phyloP scores from a whole-genome alignment of 2,113 vertebrate genomes.

The Struthidea cinerea region DNA sequence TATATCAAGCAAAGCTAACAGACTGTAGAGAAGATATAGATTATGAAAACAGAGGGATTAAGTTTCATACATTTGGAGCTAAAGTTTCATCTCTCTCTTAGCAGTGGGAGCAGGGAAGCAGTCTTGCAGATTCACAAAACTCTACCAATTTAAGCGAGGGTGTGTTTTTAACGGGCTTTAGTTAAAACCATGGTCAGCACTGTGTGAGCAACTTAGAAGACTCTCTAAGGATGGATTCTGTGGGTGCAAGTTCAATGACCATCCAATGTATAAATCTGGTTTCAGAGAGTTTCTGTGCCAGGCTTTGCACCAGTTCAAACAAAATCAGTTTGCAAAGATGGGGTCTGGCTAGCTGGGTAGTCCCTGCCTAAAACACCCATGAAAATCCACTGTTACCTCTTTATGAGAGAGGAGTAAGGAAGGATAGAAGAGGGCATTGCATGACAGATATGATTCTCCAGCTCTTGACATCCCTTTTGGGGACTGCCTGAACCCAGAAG shows the following conservation, averaged over 20 bases:
- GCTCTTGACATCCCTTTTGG: not conserved
- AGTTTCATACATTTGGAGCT: constrained; percentile 27
- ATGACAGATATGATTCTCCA: not conserved
- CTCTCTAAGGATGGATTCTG: not conserved
- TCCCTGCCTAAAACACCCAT: not conserved
- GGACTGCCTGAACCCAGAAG: not conserved
- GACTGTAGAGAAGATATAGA: constrained; percentile 40
- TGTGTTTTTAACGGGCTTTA: not conserved
- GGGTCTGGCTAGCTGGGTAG: not conserved
- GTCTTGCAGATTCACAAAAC: not conserved
- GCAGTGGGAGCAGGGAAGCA: not conserved
- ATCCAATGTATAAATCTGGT: not conserved
- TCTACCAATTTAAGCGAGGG: not conserved
- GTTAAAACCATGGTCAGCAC: not conserved
- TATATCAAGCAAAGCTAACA: constrained; percentile 49
- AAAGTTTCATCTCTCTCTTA: not conserved
- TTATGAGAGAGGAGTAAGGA: not conserved
- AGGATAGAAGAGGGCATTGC: not conserved
- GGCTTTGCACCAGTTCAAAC: not conserved
- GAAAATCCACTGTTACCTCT: not conserved
- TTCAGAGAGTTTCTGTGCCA: not conserved
- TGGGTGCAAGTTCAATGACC: not conserved
- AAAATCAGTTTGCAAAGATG: not conserved
- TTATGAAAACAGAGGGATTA: constrained; percentile 52
- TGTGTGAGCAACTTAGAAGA: not conserved